Evolutionary conservation across 2,113 vertebrate genomes (phyloP).

Genomic region (Vanacampus margaritifer): DNA sequence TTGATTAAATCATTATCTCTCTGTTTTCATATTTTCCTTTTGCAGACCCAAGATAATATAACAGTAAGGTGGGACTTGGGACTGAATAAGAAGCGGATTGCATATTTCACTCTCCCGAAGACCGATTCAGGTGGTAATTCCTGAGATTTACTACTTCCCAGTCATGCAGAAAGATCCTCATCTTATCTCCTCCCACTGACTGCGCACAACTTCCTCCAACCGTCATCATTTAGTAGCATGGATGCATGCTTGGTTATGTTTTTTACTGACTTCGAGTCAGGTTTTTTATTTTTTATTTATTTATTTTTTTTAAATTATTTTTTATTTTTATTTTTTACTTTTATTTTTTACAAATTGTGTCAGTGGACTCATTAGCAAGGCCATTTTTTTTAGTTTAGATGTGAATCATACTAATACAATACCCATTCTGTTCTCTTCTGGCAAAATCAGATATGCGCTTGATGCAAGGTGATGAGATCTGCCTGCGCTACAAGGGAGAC

Average conservation of each 20-base stretch:
- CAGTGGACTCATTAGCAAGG: background rate
- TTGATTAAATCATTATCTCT: background rate
- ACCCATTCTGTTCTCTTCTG: background rate
- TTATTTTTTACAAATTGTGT: conserved; percentile 24
- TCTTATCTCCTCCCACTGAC: conserved; percentile 9
- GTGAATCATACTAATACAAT: background rate
- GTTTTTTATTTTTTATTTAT: conserved; percentile 10
- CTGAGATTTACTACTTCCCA: conserved; percentile 35
- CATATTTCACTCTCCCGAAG: conserved; percentile 98
- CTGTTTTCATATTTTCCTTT: background rate
- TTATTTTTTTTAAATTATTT: background rate
- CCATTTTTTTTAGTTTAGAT: background rate
- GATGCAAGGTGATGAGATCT: conserved; percentile 99
- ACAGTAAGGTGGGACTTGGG: conserved; percentile 99
- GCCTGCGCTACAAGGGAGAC: conserved; percentile 94
- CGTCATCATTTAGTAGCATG: conserved; percentile 49
- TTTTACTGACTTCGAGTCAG: conserved; percentile 8
- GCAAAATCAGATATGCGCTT: conserved; percentile 87
- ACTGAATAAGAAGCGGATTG: conserved; percentile 99
- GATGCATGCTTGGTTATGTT: conserved; percentile 27
- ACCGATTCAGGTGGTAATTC: conserved; percentile 93
- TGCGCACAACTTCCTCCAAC: conserved; percentile 34
- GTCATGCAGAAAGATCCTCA: conserved; percentile 44
- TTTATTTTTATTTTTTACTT: conserved; percentile 9
- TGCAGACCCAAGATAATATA: conserved; percentile 98